A percentile compares a stretch with the other conserved stretches of the same genome.
These are phyloP conservation scores for Neomonachus schauinslandi DNA, from an alignment of 2,113 vertebrate genomes.

Conservation along the genomic window DNA sequence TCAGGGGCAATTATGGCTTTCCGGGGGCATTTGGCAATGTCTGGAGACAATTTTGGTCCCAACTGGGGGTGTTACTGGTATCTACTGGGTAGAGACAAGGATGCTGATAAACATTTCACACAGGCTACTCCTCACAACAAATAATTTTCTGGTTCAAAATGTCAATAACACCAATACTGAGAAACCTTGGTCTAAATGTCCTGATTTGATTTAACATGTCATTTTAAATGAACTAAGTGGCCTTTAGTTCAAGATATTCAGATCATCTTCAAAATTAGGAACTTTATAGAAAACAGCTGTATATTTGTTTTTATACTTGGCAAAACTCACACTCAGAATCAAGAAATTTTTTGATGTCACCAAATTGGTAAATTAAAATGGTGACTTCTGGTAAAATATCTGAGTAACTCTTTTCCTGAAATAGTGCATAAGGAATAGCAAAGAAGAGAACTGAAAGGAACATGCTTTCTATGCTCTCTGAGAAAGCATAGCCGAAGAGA, in stretches of 20 bases:
- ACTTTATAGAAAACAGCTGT: not conserved
- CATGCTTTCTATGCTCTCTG: not conserved
- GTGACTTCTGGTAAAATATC: not conserved
- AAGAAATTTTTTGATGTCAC: not conserved
- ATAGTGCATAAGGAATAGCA: not conserved
- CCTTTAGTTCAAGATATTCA: not conserved
- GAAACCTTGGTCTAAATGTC: not conserved
- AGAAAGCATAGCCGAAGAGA: not conserved
- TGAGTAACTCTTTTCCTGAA: not conserved
- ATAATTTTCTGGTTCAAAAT: not conserved
- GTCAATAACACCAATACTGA: not conserved
- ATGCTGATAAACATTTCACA: not conserved
- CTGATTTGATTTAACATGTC: not conserved
- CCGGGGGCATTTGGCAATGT: not conserved
- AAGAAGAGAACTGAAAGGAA: not conserved
- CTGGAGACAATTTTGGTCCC: not conserved
- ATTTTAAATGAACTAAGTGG: not conserved
- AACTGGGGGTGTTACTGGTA: not conserved
- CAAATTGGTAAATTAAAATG: conserved; percentile 24
- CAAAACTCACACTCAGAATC: not conserved
- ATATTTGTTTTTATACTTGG: not conserved
- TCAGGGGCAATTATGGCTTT: too few species aligned
- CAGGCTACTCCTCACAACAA: not conserved
- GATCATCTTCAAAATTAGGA: not conserved
- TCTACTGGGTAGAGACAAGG: not conserved